Conservation (phyloP, 2,113 vertebrate genomes). For the Ictalurus punctatus region DNA sequence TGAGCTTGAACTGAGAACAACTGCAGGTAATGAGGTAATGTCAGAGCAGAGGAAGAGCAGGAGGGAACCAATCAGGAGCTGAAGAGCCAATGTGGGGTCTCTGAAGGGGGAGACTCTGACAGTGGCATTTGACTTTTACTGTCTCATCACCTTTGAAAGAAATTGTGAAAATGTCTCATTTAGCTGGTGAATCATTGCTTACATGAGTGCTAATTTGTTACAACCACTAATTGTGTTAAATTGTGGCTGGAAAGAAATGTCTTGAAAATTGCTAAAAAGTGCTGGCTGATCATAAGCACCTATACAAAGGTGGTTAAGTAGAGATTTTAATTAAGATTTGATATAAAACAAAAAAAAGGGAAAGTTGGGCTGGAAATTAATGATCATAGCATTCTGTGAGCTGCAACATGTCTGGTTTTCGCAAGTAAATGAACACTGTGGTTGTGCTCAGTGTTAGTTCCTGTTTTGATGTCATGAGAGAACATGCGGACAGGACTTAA, state of each 20-base stretch:
- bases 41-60: neutral
- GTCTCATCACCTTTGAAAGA: conserved; percentile 12
- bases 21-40: neutral
- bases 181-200: neutral
- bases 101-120: neutral
- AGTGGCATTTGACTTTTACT: neutral
- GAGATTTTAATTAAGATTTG: neutral
- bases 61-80: neutral
- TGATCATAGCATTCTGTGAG: neutral
- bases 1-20: neutral
- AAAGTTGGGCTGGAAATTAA: neutral
- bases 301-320: neutral
- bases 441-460: neutral
- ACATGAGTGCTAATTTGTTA: conserved; percentile 15
- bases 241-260: neutral
- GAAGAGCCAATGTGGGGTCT: neutral
- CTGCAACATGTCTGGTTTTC: neutral
- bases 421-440: neutral
- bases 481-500: neutral
- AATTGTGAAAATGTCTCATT: neutral
- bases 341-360: neutral
- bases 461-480: neutral
- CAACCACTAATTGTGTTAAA: neutral
- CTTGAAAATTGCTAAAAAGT: neutral
- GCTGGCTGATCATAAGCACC: neutral